These are phyloP conservation scores for Bombus breviceps DNA, from an alignment of 1,140 invertebrate genomes.

Conservation along the genomic window DNA sequence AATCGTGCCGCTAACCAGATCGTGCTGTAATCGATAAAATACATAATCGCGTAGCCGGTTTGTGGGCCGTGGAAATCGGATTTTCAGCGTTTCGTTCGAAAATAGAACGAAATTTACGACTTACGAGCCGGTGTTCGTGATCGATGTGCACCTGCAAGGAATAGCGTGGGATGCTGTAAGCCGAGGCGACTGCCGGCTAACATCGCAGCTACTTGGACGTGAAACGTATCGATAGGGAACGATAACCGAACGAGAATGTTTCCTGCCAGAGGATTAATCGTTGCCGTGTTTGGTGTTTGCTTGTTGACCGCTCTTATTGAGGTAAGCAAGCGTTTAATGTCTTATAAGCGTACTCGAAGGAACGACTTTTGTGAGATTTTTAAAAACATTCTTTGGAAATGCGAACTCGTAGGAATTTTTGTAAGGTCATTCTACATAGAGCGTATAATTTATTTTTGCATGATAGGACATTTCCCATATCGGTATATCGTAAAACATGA, in stretches of 20 bases:
- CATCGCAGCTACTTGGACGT: neutral
- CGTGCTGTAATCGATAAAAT: neutral
- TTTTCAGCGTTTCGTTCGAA: neutral
- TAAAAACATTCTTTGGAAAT: neutral
- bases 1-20: neutral
- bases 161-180: conserved; percentile 39
- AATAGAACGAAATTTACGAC: neutral
- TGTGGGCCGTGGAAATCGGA: neutral
- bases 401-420: too few relatives aligned
- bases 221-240: conserved; percentile 21
- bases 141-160: conserved; percentile 24
- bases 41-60: neutral
- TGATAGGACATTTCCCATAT: too few relatives aligned
- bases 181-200: conserved; percentile 20
- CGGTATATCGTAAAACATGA: too few relatives aligned
- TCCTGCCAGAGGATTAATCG: conserved; percentile 11
- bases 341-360: neutral
- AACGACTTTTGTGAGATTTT: neutral
- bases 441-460: too few relatives aligned
- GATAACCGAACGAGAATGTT: conserved; percentile 36
- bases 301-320: conserved; percentile 37
- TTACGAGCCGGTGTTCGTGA: conserved; percentile 10
- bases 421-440: too few relatives aligned
- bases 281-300: conserved; percentile 25
- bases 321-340: conserved; percentile 11